phyloP scores from a whole-genome alignment of 2,888 invertebrate species.

The Plusia festucae region DNA sequence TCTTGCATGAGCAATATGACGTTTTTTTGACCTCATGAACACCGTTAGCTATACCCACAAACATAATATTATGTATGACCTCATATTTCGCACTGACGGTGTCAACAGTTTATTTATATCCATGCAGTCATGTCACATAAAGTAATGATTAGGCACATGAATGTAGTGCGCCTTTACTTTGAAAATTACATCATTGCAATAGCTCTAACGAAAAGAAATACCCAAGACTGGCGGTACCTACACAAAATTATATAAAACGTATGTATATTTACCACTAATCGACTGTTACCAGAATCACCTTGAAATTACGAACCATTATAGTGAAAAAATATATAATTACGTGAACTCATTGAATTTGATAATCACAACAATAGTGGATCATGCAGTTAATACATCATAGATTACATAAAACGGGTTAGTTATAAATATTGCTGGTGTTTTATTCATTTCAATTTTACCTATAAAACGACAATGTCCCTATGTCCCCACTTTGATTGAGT shows the following conservation, averaged over 20 bases:
- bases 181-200: slow-evolving; percentile 44
- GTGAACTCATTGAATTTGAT: not conserved
- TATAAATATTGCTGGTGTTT: not conserved
- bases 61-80: slow-evolving; percentile 47
- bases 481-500: not conserved
- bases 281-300: not conserved
- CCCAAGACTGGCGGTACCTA: not conserved
- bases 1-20: slow-evolving; percentile 36
- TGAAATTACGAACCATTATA: not conserved
- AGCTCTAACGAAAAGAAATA: slow-evolving; percentile 10
- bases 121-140: slow-evolving; percentile 51
- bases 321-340: not conserved
- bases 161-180: slow-evolving; percentile 34
- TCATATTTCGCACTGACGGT: slow-evolving; percentile 47
- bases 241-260: not conserved
- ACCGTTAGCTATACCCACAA: slow-evolving; percentile 40
- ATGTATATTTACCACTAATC: not conserved
- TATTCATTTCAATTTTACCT: not conserved
- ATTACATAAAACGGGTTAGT: not conserved
- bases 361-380: not conserved
- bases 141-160: slow-evolving; percentile 35
- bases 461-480: not conserved
- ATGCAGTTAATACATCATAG: not conserved
- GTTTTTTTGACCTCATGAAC: slow-evolving; percentile 56
- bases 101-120: slow-evolving; percentile 62